Evolutionary conservation across 2,888 invertebrate genomes (phyloP).

Genomic region (Agonopterix heracliana): DNA sequence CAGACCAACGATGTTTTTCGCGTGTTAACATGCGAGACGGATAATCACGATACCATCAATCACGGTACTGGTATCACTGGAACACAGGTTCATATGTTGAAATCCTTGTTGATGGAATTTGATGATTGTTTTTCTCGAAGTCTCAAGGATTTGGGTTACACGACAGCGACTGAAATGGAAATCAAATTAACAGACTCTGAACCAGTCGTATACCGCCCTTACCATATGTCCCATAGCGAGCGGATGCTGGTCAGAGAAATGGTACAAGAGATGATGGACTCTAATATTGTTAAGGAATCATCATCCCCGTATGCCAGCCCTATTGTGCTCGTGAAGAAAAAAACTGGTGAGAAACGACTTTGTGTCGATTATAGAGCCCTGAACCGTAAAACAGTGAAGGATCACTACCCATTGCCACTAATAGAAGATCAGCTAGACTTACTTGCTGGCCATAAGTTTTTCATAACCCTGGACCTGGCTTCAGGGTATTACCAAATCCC

Average conservation of each 20-base stretch:
- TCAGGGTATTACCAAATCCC: no score
- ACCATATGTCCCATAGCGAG: conserved; percentile 14
- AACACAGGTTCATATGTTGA: conserved; percentile 1
- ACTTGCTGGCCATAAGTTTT: conserved; percentile 8
- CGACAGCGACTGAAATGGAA: conserved; percentile 13
- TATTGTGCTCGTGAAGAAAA: conserved; percentile 20
- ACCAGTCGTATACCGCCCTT: conserved; percentile 19
- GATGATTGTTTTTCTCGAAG: conserved; percentile 12
- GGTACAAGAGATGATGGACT: conserved; percentile 16
- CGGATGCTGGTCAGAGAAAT: conserved; percentile 11
- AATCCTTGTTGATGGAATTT: conserved; percentile 3
- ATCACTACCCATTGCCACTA: conserved; percentile 15
- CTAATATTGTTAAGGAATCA: conserved; percentile 17
- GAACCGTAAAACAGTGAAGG: conserved; percentile 12
- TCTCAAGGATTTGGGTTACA: conserved; percentile 13
- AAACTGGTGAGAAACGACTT: conserved; percentile 16
- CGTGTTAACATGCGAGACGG: not conserved
- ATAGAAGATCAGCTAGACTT: conserved; percentile 3
- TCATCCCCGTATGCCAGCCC: no score
- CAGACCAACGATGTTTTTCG: not conserved
- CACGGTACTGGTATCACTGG: not conserved
- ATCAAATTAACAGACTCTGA: conserved; percentile 13
- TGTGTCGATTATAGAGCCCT: conserved; percentile 19
- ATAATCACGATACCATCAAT: not conserved
- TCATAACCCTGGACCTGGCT: conserved; percentile 14